Evolutionary conservation across 1,140 invertebrate species (phyloP), one percentile per base, ranked within the genome.

Genomic region (Drosophila seguyi): DNA sequence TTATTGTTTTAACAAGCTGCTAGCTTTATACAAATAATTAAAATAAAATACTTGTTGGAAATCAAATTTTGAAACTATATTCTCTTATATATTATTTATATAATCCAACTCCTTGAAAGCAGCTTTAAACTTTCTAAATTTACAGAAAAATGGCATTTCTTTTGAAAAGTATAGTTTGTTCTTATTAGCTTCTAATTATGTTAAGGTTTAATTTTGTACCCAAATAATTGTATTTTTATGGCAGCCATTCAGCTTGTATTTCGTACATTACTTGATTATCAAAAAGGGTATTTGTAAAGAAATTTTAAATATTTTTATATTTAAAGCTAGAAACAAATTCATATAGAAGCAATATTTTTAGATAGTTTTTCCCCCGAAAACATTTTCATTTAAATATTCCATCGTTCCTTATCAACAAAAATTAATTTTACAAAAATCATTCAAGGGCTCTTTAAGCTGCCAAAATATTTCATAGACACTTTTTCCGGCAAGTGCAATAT

Each of bases 321-420:
- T 10, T 27, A n/a, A 0, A 4, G 1, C 8, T 5, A 2, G 16
- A n/a, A 0, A n/a, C 2, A 27, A n/a, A 16, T 4, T 3, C 1
- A 10, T 27, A 10, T n/a, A 4, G 4, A 5, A 16, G 5, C 2
- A 27, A n/a, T 0, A 1, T 6, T n/a, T 10, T 10, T 1, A 2
- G n/a, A 10, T 4, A 14, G 6, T 44, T 44, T 0, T 6, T 45
- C 6, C 13, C 7, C 14, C 3, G 6, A 14, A 47, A 27, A 11
- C 6, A 4, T 3, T 11, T 48, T 27, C 6, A 27, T 11, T 47
- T 16, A 16, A 39, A 47, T n/a, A 13, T 13, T n/a, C 6, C 2
- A 4, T 4, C 6, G 11, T 13, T 13, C 13, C n/a, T 3, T 6
- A 18, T 6, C 1, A 29, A 18, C 5, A 29, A 0, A 13, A 18